Conservation (phyloP, 2,888 invertebrate species). For the Perizoma flavofasciatum region DNA sequence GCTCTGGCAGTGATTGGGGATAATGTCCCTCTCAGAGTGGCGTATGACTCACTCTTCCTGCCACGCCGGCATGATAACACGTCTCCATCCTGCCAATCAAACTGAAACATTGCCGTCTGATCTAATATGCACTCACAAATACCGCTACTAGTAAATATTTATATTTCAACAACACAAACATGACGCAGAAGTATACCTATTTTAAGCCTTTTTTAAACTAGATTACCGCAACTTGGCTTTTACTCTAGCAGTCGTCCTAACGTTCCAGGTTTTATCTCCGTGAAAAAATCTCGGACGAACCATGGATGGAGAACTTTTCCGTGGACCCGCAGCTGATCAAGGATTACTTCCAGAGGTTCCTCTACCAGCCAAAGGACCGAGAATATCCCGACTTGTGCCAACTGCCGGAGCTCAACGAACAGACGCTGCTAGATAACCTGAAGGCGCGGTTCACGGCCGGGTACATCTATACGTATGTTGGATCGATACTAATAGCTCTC, state of each 20-base stretch:
- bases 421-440: slow-evolving; percentile 95
- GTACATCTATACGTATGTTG: slow-evolving; percentile 98
- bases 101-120: slow-evolving; percentile 63
- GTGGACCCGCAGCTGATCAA: slow-evolving; percentile 96
- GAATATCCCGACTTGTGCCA: slow-evolving; percentile 98
- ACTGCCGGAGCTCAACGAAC: slow-evolving; percentile 97
- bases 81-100: slow-evolving; percentile 78
- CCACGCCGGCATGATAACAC: slow-evolving; percentile 71
- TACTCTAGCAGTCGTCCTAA: slow-evolving; percentile 35
- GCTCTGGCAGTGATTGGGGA: slow-evolving; percentile 67
- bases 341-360: slow-evolving; percentile 95
- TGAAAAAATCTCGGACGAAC: slow-evolving; percentile 92
- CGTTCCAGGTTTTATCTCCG: slow-evolving; percentile 91
- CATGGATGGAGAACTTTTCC: slow-evolving; percentile 94
- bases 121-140: slow-evolving; percentile 63
- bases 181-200: slow-evolving; percentile 72
- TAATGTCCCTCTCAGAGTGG: slow-evolving; percentile 58
- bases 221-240: slow-evolving; percentile 25
- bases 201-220: slow-evolving; percentile 40
- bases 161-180: slow-evolving; percentile 49
- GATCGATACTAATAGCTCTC: slow-evolving; percentile 96
- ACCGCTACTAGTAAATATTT: slow-evolving; percentile 57
- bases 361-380: slow-evolving; percentile 95
- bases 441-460: slow-evolving; percentile 94
- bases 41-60: slow-evolving; percentile 79